Evolutionary conservation across 2,888 invertebrate genomes (phyloP), one percentile per base, ranked within the genome.

Genomic region (Euplexia lucipara): DNA sequence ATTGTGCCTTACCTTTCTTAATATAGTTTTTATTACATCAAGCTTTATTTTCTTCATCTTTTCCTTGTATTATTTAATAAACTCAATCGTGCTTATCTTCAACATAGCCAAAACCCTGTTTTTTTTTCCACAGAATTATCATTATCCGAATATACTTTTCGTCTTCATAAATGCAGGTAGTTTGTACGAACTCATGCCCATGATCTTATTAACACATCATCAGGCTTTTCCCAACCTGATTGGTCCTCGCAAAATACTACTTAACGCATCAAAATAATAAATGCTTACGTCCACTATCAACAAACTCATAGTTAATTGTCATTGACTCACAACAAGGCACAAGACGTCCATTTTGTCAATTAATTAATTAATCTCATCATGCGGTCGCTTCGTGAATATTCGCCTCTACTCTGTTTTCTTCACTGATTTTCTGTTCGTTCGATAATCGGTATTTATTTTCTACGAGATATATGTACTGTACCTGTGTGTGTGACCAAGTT

Each of bases 351-450:
- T 67, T 78, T 74, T 77, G 66, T 74, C 45, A 74, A 77, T 80
- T 80, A 76, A 76, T 70, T 60, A 48, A 71, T 70, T 80, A 77
- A 76, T 80, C 73, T 53, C 60, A 41, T 76, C 70, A 77, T 72
- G 78, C 49, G 56, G 18, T 30, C 8, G 56, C 60, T 42, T 22
- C 78, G 70, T 78, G 78, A 51, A 48, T 65, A 61, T 60, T 71
- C n/a, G 52, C 47, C 51, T 45, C 20, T 44, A 51, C 41, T 45
- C 54, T 47, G 54, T 67, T 22, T 51, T 48, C 39, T 48, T 69
- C 16, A 48, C 39, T 39, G 73, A 73, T 69, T 64, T 41, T 34
- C 51, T 62, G 60, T 59, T 9, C 37, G n/a, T 5, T 20, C 12
- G 1, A 37, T 8, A 12, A 16, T 45, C 20, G 3, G 14, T 47